These are phyloP conservation scores for Meandrina meandrites DNA, from an alignment of 92 coral and sea anemone genomes.

Conservation along the genomic window DNA sequence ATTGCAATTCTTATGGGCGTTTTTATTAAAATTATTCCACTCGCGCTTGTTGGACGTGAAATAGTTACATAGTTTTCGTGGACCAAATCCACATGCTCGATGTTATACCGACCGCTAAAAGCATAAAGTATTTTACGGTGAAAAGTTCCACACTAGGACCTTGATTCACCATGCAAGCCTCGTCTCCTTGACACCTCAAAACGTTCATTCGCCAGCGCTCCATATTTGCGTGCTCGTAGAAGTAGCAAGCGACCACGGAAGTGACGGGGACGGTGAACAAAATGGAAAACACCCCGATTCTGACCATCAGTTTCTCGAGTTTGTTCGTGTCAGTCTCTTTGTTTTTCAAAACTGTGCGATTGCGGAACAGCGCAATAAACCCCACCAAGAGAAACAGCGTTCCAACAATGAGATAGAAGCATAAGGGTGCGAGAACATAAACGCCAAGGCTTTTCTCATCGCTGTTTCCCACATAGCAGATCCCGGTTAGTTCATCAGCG, in stretches of 20 bases:
- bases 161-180: conserved; percentile 57
- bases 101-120: conserved; percentile 88
- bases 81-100: conserved; percentile 99
- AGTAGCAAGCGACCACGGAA: conserved; percentile 86
- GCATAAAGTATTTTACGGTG: conserved; percentile 95
- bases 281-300: conserved; percentile 95
- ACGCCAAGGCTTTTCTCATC: conserved; percentile 71
- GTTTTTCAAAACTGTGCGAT: conserved; percentile 89
- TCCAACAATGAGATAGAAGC: conserved; percentile 83
- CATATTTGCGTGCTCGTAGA: conserved; percentile 92
- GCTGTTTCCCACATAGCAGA: conserved; percentile 92
- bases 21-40: too few species aligned
- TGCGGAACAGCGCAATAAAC: conserved; percentile 91
- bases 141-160: conserved; percentile 87
- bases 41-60: too few species aligned
- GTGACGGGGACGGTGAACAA: conserved; percentile 96
- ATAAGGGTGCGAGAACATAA: conserved; percentile 89
- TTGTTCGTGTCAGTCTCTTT: conserved; percentile 95
- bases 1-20: too few species aligned
- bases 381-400: conserved; percentile 93
- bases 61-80: too few species aligned
- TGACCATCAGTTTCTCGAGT: conserved; percentile 93
- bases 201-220: conserved; percentile 71
- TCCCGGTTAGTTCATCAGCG: conserved; percentile 91
- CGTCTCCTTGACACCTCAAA: conserved; percentile 68